Base-by-base conservation (phyloP, 2,797 vertebrate species). In the Astyanax mexicanus region DNA sequence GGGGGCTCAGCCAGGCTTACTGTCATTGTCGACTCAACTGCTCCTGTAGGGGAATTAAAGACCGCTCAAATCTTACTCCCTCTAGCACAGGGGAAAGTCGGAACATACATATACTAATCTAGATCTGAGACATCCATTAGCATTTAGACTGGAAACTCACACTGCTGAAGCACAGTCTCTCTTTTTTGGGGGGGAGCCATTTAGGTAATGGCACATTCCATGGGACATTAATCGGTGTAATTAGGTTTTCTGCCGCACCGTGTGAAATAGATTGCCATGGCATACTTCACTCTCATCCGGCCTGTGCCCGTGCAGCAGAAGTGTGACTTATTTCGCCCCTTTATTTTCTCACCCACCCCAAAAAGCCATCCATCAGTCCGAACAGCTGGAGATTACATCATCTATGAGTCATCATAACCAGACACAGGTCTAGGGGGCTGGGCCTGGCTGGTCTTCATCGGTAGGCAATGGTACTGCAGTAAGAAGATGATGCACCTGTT, bases 211-310 rank as follows among this genome's bases (percentile, higher is more conserved):
- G 84, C 84, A 82, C 88, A 81, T 83, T 91, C 72, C 86, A 88
- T 80, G 81, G 86, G 83, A 90, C 89, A 92, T 92, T 92, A 90
- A 90, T 90, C 89, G 87, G 85, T 84, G 81, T 91, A 90, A 92
- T 92, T 90, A 91, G 80, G 82, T 89, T 88, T 55, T 83, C 71
- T 64, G 71, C 73, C 49, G 21, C 19, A 42, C 71, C 58, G n/a
- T 72, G 73, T 72, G 38, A 77, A 81, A 85, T 82, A 82, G 65
- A 75, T 84, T 58, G 58, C 47, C 27, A 25, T 65, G 62, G 67
- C 68, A 84, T 79, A 81, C 81, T 65, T 74, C 67, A 81, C 58
- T 74, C 54, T 65, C 17, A 37, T 55, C 40, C 51, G 74, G 68
- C 49, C 71, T 76, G 52, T 78, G 78, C 55, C 70, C 40, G 13